Percentiles rank a stretch among this genome's conserved stretches.
Evolutionary conservation across 1,140 invertebrate species (phyloP).

Genomic region (Tetramorium parvispinum): DNA sequence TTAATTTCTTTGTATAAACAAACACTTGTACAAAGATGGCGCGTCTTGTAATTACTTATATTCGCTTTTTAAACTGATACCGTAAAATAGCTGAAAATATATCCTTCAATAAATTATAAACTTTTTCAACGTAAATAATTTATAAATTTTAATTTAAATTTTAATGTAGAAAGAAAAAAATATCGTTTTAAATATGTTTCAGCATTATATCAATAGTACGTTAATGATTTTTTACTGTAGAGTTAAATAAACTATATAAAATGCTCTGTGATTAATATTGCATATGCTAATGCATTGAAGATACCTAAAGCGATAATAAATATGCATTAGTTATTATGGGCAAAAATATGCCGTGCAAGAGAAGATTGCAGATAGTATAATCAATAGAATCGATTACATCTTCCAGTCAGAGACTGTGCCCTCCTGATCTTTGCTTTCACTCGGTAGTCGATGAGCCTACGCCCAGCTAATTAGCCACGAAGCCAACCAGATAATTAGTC

Average conservation of each 20-base stretch:
- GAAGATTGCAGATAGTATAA: constrained; percentile 41
- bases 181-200: not conserved
- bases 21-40: not conserved
- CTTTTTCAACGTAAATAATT: not conserved
- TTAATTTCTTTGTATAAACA: not conserved
- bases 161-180: not conserved
- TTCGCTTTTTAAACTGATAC: not conserved
- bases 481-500: constrained; percentile 69
- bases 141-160: not conserved
- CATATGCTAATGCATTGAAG: constrained; percentile 24
- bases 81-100: not conserved
- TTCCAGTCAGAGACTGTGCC: constrained; percentile 27
- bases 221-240: not conserved
- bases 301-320: constrained; percentile 56
- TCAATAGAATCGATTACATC: constrained; percentile 58
- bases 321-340: constrained; percentile 50
- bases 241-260: constrained; percentile 18
- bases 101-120: not conserved
- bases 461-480: constrained; percentile 66
- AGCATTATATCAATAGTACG: not conserved
- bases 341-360: constrained; percentile 39
- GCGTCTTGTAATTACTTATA: not conserved
- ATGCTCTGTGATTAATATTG: constrained; percentile 29
- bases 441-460: constrained; percentile 39
- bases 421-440: constrained; percentile 49